Base-by-base conservation (phyloP, 2,113 vertebrate genomes). In the Diphyllodes magnificus region DNA sequence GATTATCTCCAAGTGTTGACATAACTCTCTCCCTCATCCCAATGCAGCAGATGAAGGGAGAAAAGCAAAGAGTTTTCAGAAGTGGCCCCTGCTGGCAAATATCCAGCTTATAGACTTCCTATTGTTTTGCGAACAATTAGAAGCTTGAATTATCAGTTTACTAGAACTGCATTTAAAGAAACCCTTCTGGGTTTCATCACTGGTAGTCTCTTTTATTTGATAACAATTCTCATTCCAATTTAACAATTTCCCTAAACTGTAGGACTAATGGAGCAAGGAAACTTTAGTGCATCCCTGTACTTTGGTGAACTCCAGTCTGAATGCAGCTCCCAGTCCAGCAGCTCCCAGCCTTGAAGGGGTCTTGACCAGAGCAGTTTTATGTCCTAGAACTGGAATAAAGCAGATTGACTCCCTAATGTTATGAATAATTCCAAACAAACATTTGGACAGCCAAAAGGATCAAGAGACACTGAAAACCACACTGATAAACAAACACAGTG, bases 371-470 rank as follows among this genome's bases (percentile, higher is more conserved):
- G 57, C 44, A 53, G 63, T 90, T 91, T 79, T 86, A 92, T 90
- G 80, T 69, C 88, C 73, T 90, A 54, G 84, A 91, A 57, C 40
- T 77, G 90, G 63, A 94, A 91, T 90, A 89, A 91, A 96, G 87
- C 82, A 95, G 87, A 92, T 20, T 95, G 86, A 94, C 84, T 97
- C 93, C 84, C 68, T 88, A 93, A 95, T 92, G 95, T 70, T 94
- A 94, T 94, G 68, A 91, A 87, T 94, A 93, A 94, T 86, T 96
- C 91, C 87, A 92, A 90, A 88, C 90, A 94, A 97, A 96, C 91
- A 96, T 86, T 70, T 39, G 42, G 79, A 94, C 61, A 94, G 73
- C 69, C 59, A 93, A 90, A 33, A 65, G 69, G 86, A 94, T 57
- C 23, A 35, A 92, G 69, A 91, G 86, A 81, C 78, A 76, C 54